These are phyloP conservation scores for Probaryconus sp. DNA, from an alignment of 1,140 invertebrate species.

Conservation along the genomic window DNA sequence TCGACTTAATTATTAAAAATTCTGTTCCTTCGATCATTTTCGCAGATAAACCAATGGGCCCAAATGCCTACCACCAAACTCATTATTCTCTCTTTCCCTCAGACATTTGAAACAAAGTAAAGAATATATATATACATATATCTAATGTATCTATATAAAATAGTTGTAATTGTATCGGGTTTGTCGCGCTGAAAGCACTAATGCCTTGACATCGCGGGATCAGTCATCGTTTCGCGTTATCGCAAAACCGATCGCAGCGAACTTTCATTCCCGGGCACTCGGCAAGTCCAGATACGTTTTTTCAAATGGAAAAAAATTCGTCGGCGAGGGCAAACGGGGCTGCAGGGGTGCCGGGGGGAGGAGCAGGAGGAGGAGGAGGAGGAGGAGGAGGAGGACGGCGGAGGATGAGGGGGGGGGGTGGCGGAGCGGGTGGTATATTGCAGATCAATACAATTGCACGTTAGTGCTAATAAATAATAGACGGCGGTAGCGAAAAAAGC, in stretches of 20 bases:
- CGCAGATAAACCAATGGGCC: too few relatives aligned
- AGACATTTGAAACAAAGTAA: too few relatives aligned
- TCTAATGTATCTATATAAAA: slow-evolving; percentile 48
- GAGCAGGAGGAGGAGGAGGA: slow-evolving; percentile 42
- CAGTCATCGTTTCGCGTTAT: slow-evolving; percentile 73
- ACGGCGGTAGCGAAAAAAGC: slow-evolving; percentile 78
- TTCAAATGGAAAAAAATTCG: slow-evolving; percentile 78
- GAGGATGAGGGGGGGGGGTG: slow-evolving; percentile 24
- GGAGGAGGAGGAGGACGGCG: slow-evolving; percentile 64
- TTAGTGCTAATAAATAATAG: slow-evolving; percentile 80
- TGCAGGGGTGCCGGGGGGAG: slow-evolving; percentile 34
- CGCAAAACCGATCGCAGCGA: slow-evolving; percentile 72
- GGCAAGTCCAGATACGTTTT: slow-evolving; percentile 78
- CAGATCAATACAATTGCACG: slow-evolving; percentile 80
- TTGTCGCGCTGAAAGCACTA: slow-evolving; percentile 53
- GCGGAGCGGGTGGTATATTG: slow-evolving; percentile 75
- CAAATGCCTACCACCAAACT: too few relatives aligned
- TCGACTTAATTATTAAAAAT: too few relatives aligned
- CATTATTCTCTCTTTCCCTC: too few relatives aligned
- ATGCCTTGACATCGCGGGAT: slow-evolving; percentile 69
- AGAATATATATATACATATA: slow-evolving; percentile 31
- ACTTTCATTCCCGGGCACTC: slow-evolving; percentile 72
- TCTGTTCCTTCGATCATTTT: too few relatives aligned
- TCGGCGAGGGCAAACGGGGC: slow-evolving; percentile 69
- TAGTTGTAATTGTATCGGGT: slow-evolving; percentile 52